Evolutionary conservation across 2,797 vertebrate species (phyloP).

Genomic region (Glossophaga mutica): DNA sequence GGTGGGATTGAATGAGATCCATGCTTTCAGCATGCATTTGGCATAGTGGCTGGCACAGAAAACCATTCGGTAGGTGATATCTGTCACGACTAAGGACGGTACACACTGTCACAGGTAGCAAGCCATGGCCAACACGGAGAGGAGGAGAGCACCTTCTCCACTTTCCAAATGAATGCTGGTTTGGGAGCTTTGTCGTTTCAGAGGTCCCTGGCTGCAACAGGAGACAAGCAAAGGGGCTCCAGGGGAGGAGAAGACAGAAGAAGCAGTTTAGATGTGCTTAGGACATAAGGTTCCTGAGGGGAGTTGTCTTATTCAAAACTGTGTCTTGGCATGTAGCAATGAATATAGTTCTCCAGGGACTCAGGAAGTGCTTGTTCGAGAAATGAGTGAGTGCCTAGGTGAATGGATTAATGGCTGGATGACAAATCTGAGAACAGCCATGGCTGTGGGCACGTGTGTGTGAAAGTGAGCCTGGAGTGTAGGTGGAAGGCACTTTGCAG

Average conservation of each 20-base stretch:
- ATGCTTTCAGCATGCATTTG: too few relatives aligned
- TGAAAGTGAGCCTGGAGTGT: not conserved
- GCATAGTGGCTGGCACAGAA: not conserved
- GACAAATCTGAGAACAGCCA: not conserved
- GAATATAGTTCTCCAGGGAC: not conserved
- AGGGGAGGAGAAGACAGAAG: not conserved
- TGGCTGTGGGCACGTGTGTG: fast-evolving
- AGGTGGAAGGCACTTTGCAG: not conserved
- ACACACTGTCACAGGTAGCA: not conserved
- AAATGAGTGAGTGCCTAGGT: not conserved
- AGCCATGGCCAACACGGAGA: not conserved
- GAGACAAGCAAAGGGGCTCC: not conserved
- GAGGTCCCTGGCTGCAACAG: not conserved
- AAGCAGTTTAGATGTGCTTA: not conserved
- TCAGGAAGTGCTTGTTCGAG: not conserved
- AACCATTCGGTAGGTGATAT: not conserved
- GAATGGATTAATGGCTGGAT: not conserved
- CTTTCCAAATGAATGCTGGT: not conserved
- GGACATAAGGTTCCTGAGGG: not conserved
- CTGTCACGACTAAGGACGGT: not conserved
- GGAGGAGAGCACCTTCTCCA: not conserved
- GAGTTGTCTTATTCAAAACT: not conserved
- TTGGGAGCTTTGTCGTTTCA: not conserved
- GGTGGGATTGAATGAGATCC: not conserved
- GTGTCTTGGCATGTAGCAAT: not conserved